These are phyloP conservation scores for Helarctos malayanus DNA, from an alignment of 2,797 vertebrate species.

Conservation along the genomic window DNA sequence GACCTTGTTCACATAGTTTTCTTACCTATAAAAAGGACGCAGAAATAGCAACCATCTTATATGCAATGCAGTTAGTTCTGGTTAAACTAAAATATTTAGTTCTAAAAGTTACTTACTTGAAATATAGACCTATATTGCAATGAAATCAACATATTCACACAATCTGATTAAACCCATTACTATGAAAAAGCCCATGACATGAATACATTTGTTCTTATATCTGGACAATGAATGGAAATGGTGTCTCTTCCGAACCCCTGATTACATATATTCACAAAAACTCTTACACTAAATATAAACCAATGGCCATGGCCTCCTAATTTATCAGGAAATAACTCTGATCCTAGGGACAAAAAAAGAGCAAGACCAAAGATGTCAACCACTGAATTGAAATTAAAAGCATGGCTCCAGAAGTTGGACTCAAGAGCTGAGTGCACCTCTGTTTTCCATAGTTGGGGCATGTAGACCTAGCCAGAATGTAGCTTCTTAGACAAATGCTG, in stretches of 20 bases:
- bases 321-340: background rate
- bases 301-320: background rate
- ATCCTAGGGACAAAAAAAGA: background rate
- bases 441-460: background rate
- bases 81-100: background rate
- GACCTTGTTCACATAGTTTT: background rate
- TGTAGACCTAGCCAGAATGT: background rate
- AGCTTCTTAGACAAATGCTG: background rate
- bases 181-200: background rate
- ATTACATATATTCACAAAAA: background rate
- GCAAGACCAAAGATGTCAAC: background rate
- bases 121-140: background rate
- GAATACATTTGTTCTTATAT: background rate
- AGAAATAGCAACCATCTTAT: background rate
- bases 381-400: background rate
- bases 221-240: conserved; percentile 25
- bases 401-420: background rate
- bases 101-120: background rate
- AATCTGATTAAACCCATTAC: background rate
- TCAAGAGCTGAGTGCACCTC: background rate
- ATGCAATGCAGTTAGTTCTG: background rate
- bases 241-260: background rate
- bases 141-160: background rate
- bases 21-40: background rate
- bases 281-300: background rate